Evolutionary conservation across 2,888 invertebrate species (phyloP), one percentile per base, ranked within the genome.

Genomic region (Sphaerophoria taeniata): DNA sequence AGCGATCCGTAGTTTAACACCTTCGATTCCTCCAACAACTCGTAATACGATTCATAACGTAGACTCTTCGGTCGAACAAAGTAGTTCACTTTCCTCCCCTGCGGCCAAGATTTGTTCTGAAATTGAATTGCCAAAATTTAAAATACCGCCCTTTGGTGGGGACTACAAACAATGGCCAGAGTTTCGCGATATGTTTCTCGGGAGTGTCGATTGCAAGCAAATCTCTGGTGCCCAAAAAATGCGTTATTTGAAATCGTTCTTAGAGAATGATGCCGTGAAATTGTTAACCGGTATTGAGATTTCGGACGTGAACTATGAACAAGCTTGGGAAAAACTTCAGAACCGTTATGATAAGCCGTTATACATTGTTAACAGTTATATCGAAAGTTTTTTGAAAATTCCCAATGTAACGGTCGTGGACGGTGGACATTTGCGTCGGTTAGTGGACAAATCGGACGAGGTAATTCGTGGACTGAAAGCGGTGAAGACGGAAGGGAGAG

Each of bases 221-320:
- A 49, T 49, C 6, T 14, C 49, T 3, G 49, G 49, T 49, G 16
- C 49, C 24, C 51, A 53, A 31, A 53, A 53, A 53, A 53, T 53
- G 51, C 51, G 9, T 53, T 53, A 53, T 6, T n/a, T 53, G 24
- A 53, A 53, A 53, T 53, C 51, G 7, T 53, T 53, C n/a, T 53
- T 53, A n/a, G 7, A 4, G 4, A n/a, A 31, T 63, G 63, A 47
- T 24, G 47, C 47, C n/a, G 6, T 31, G 12, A 63, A 63, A 47
- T 31, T 63, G 12, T 63, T 63, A 47, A 63, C 24, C 31, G 47
- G 63, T 47, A 63, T 63, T 14, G 63, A 63, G n/a, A 63, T n/a
- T n/a, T n/a, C 63, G 7, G 47, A 63, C 31, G 45, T 33, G 4
- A 33, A 47, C 16, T 63, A 63, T 63, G 60, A 61, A 7, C 60